phyloP scores from a whole-genome alignment of 2,888 invertebrate species.

The Amphipyra berbera region DNA sequence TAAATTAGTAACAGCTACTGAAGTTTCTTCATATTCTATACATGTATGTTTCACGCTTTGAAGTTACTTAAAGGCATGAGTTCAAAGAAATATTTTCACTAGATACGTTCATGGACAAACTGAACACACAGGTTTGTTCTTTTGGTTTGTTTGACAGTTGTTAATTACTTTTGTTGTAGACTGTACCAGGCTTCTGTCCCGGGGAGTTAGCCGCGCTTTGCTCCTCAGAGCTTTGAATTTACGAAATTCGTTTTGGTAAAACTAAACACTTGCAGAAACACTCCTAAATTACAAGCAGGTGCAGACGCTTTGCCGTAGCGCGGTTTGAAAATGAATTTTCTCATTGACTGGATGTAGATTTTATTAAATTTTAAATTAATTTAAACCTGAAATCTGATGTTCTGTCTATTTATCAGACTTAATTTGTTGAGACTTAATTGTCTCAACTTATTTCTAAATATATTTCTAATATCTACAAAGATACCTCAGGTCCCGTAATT shows the following conservation, averaged over 20 bases:
- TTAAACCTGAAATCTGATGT: slow-evolving; percentile 24
- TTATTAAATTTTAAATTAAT: slow-evolving; percentile 32
- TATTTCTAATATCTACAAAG: no score
- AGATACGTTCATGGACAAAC: slow-evolving; percentile 15
- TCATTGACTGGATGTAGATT: slow-evolving; percentile 1
- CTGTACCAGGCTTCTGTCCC: slow-evolving; percentile 53
- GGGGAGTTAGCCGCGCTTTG: slow-evolving; percentile 50
- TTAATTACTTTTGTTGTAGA: slow-evolving; percentile 65
- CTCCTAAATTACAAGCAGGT: slow-evolving; percentile 50
- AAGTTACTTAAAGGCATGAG: slow-evolving; percentile 16
- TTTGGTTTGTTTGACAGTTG: slow-evolving; percentile 65
- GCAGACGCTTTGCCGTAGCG: slow-evolving; percentile 38
- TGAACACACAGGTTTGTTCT: slow-evolving; percentile 50
- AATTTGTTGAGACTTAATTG: slow-evolving; percentile 3
- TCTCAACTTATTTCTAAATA: neutral
- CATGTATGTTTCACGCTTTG: slow-evolving; percentile 21
- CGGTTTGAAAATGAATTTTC: slow-evolving; percentile 1
- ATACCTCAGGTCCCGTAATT: slow-evolving; percentile 9
- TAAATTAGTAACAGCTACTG: slow-evolving; percentile 14
- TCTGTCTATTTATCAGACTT: slow-evolving; percentile 5
- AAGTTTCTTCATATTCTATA: slow-evolving; percentile 33
- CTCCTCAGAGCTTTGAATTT: slow-evolving; percentile 57
- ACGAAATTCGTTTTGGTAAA: slow-evolving; percentile 57
- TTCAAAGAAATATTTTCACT: slow-evolving; percentile 26
- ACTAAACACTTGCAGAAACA: slow-evolving; percentile 36